Evolutionary conservation across 2,113 vertebrate species (phyloP).

Genomic region (Pitta sordida): DNA sequence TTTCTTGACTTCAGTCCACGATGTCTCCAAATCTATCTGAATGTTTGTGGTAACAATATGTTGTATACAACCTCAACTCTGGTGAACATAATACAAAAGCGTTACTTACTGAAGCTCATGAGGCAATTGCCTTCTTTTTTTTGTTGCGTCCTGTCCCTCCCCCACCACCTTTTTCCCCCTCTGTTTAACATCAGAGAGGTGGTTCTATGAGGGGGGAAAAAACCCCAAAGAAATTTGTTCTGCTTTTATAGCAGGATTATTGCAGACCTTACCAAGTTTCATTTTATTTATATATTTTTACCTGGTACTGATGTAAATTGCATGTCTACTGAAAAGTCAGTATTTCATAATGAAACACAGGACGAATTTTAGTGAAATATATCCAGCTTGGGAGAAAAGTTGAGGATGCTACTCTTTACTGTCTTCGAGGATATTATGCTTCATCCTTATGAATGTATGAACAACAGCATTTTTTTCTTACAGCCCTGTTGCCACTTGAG

Average conservation of each 20-base stretch:
- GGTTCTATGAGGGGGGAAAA: not conserved
- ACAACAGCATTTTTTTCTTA: not conserved
- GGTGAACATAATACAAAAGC: not conserved
- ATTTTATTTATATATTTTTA: not conserved
- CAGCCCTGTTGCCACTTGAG: not conserved
- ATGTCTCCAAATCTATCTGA: not conserved
- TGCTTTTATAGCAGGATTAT: not conserved
- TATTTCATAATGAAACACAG: not conserved
- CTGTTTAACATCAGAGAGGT: not conserved
- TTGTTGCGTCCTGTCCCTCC: no score
- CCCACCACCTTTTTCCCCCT: accelerated
- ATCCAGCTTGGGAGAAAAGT: not conserved
- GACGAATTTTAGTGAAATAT: not conserved
- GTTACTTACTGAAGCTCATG: not conserved
- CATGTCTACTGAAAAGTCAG: not conserved
- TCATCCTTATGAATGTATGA: not conserved
- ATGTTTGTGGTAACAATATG: not conserved
- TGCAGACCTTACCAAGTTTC: accelerated
- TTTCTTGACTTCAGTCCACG: not conserved
- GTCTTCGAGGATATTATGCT: not conserved
- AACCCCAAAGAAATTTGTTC: not conserved
- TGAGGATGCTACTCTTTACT: not conserved
- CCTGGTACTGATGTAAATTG: not conserved
- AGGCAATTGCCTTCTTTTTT: not conserved
- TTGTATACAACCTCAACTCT: not conserved